Conservation (phyloP, 2,888 invertebrate species). For the Limnephilus auricula region DNA sequence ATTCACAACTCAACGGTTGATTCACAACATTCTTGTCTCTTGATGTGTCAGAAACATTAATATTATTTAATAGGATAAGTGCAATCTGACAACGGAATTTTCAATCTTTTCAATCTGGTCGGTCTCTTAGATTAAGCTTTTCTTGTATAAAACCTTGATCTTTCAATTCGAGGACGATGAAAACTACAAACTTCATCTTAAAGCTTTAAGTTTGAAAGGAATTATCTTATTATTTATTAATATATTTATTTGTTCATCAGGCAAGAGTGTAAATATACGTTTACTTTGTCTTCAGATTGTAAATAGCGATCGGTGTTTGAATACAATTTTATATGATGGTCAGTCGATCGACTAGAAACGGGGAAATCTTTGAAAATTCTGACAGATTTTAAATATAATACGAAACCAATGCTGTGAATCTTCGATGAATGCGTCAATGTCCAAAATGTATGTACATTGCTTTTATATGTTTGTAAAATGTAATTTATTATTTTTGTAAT, state of each 20-base stretch:
- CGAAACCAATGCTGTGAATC: slow-evolving; percentile 50
- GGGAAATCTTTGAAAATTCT: slow-evolving; percentile 55
- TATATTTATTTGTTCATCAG: not conserved
- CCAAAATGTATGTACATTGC: slow-evolving; percentile 60
- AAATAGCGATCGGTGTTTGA: not conserved
- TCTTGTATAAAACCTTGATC: not conserved
- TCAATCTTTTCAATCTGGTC: slow-evolving; percentile 47
- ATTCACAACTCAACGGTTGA: slow-evolving; percentile 41
- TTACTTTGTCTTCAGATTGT: not conserved
- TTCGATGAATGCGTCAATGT: slow-evolving; percentile 50
- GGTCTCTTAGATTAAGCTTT: slow-evolving; percentile 40
- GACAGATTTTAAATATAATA: slow-evolving; percentile 51
- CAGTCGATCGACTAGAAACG: slow-evolving; percentile 37
- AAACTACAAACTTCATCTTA: not conserved
- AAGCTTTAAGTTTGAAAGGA: slow-evolving; percentile 9
- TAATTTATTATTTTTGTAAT: slow-evolving; percentile 66
- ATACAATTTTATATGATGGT: not conserved
- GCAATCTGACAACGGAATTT: slow-evolving; percentile 55
- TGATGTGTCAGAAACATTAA: not conserved
- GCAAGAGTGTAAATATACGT: not conserved
- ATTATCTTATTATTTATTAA: not conserved
- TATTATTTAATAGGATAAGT: slow-evolving; percentile 38
- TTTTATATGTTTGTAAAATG: slow-evolving; percentile 60
- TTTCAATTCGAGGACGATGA: not conserved
- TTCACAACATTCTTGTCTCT: slow-evolving; percentile 16